These are phyloP conservation scores for Calosoma granatense DNA, from an alignment of 1,140 invertebrate species.

Conservation along the genomic window DNA sequence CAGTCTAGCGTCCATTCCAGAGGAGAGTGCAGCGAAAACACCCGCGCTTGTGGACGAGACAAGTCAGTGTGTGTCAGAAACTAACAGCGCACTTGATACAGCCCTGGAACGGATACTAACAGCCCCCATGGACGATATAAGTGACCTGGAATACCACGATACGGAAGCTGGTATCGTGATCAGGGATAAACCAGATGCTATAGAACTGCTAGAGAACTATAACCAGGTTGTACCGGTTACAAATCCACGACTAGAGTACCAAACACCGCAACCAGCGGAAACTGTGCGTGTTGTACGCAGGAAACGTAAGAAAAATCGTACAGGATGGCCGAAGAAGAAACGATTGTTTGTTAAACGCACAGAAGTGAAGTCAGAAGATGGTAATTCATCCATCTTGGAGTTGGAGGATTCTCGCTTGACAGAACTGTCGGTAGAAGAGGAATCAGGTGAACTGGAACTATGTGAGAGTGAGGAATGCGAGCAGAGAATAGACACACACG, in stretches of 20 bases:
- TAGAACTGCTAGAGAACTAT: not conserved
- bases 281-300: constrained; percentile 20
- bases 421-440: constrained; percentile 7
- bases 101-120: not conserved
- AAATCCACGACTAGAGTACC: not conserved
- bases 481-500: not conserved
- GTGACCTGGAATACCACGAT: constrained; percentile 7
- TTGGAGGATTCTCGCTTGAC: constrained; percentile 8
- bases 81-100: no score
- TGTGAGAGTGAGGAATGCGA: not conserved
- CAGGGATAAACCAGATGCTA: not conserved
- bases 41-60: not conserved
- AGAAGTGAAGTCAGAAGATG: constrained; percentile 9
- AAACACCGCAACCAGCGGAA: constrained; percentile 14
- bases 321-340: constrained; percentile 51
- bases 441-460: not conserved
- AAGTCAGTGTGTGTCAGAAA: not conserved
- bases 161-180: not conserved
- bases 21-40: not conserved
- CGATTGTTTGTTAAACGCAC: constrained; percentile 13
- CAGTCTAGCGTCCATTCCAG: constrained; percentile 11
- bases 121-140: constrained; percentile 19
- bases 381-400: not conserved
- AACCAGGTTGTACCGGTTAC: not conserved
- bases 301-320: constrained; percentile 40